Percentiles rank a stretch among this genome's conserved stretches.
phyloP scores from a whole-genome alignment of 2,113 vertebrate species.

The Pangasianodon hypophthalmus region DNA sequence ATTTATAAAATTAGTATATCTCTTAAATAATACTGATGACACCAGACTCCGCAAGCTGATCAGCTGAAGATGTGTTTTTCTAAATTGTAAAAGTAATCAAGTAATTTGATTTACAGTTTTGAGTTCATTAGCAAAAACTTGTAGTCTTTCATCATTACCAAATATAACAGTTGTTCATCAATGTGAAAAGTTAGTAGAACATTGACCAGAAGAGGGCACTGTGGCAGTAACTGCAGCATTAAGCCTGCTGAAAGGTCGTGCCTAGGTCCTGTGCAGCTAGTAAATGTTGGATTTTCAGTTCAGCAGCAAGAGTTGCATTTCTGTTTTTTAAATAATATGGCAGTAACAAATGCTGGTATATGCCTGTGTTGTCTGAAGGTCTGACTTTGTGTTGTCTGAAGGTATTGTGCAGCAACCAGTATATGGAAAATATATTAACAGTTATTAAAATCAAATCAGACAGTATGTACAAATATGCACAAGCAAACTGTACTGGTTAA shows the following conservation, averaged over 20 bases:
- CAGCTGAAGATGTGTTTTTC: background rate
- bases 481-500: background rate
- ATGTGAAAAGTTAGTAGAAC: background rate
- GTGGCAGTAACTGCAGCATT: background rate
- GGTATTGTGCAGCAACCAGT: background rate
- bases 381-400: background rate
- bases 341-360: background rate
- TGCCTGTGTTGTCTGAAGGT: too few relatives aligned
- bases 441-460: too few relatives aligned
- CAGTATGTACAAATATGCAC: background rate
- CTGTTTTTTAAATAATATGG: background rate
- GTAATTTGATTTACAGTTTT: background rate
- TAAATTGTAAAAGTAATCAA: background rate
- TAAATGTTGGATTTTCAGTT: background rate
- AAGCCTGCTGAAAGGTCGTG: background rate
- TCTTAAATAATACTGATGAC: background rate
- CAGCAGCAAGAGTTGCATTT: background rate
- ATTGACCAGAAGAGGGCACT: constrained; percentile 1
- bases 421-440: background rate
- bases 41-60: background rate
- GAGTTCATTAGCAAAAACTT: background rate
- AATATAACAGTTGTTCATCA: background rate
- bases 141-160: background rate
- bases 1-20: too few relatives aligned
- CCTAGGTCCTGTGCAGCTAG: background rate